Conservation (phyloP, 2,888 invertebrate species). For the Yponomeuta cagnagella region DNA sequence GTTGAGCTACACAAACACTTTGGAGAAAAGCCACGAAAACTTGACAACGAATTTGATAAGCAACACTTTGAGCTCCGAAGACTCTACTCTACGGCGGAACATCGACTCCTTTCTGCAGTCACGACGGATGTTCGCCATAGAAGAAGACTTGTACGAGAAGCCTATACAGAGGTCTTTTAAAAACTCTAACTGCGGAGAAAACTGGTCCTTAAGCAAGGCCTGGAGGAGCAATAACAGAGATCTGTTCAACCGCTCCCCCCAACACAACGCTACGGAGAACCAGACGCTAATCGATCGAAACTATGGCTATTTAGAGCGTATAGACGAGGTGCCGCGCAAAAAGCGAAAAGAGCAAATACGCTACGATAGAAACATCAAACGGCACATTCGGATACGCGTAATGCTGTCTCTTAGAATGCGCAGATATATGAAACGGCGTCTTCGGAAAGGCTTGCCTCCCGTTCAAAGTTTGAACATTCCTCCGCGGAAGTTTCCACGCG, state of each 20-base stretch:
- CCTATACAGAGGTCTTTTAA: conserved; percentile 50
- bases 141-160: conserved; percentile 65
- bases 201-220: conserved; percentile 70
- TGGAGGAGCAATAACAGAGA: conserved; percentile 60
- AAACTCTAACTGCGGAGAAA: conserved; percentile 60
- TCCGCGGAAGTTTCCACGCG: conserved; percentile 53
- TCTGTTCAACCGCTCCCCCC: conserved; percentile 49
- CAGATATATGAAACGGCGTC: conserved; percentile 61
- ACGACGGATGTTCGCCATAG: conserved; percentile 55
- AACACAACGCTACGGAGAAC: conserved; percentile 34
- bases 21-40: conserved; percentile 48
- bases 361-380: conserved; percentile 77
- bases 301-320: conserved; percentile 44
- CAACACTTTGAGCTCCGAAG: conserved; percentile 57
- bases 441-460: conserved; percentile 34
- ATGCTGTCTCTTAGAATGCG: conserved; percentile 81
- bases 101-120: conserved; percentile 61
- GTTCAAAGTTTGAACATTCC: conserved; percentile 48
- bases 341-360: conserved; percentile 65
- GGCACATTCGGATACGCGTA: conserved; percentile 79
- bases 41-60: conserved; percentile 58
- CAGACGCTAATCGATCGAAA: conserved; percentile 37
- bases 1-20: conserved; percentile 33
- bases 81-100: conserved; percentile 56
- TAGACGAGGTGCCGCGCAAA: conserved; percentile 59